These are phyloP conservation scores for Stichopus horrens DNA, from an alignment of 53 echinoderm and acorn worm species.

Conservation along the genomic window DNA sequence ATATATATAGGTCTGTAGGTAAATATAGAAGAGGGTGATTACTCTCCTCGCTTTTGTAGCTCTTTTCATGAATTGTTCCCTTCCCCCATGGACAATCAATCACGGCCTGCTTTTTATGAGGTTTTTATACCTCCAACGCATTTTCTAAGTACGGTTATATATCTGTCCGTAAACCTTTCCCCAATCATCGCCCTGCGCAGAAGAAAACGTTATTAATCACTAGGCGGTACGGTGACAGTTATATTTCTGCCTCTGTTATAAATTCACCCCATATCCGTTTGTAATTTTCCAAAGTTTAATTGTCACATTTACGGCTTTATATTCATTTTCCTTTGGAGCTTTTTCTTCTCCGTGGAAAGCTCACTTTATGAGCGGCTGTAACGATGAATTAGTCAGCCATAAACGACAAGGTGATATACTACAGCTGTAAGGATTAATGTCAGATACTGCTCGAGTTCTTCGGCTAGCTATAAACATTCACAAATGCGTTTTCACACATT, in stretches of 20 bases:
- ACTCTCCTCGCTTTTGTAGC: background rate
- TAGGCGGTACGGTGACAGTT: constrained; percentile 39
- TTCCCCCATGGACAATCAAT: constrained; percentile 33
- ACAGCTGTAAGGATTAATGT: constrained; percentile 40
- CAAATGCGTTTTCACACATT: constrained; percentile 35
- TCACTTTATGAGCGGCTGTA: constrained; percentile 24
- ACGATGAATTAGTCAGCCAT: constrained; percentile 34
- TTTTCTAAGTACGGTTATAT: constrained; percentile 35
- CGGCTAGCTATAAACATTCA: constrained; percentile 36
- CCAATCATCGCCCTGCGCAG: constrained; percentile 1
- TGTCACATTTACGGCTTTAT: constrained; percentile 45
- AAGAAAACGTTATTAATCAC: constrained; percentile 35
- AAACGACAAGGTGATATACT: constrained; percentile 37
- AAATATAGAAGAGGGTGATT: background rate
- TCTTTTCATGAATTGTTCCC: constrained; percentile 10
- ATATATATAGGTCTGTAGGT: background rate
- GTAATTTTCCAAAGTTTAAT: constrained; percentile 45
- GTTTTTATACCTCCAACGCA: constrained; percentile 39
- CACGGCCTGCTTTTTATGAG: constrained; percentile 23
- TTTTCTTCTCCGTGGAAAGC: constrained; percentile 21
- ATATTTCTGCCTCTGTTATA: constrained; percentile 45
- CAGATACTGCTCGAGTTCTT: constrained; percentile 28
- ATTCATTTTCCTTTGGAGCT: constrained; percentile 38
- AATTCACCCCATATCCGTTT: constrained; percentile 44
- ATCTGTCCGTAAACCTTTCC: constrained; percentile 36